Evolutionary conservation across 2,113 vertebrate genomes (phyloP), one percentile per base, ranked within the genome.

Genomic region (Sylvietta virens): DNA sequence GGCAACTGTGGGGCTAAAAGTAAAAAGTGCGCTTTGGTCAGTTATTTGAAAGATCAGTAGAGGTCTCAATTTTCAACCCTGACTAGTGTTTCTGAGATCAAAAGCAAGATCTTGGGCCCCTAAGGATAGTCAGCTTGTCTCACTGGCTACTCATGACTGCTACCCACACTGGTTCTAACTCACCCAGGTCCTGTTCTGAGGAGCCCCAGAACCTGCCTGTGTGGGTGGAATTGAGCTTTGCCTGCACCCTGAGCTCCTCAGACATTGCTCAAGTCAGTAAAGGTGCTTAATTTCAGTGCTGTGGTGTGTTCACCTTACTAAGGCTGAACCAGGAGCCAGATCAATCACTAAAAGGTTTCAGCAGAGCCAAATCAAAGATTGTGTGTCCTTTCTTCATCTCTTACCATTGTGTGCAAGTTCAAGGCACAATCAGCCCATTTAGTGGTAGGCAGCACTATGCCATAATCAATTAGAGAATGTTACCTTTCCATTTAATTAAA

Each of bases 401-500:
- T 50, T 78, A 42, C 12, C 8, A 6, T 15, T 48, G 5, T 40
- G 14, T 73, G 20, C 22, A 79, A 78, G 20, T 19, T 56, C 60
- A 67, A 81, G 39, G 31, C 27, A 22, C 12, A 79, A 48, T 44
- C 57, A 81, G 20, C 77, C 6, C 20, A 81, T 48, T 42, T 45
- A 85, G 50, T 62, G 22, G 51, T 24, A 80, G 53, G 71, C 48
- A 87, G 56, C 19, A 50, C 28, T 74, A n/a, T 47, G 37, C 64
- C 28, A 40, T 60, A 56, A 54, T 77, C 60, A 57, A 85, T 89
- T 89, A 95, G 22, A 66, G 11, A 4, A 84, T 37, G 31, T 19
- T 71, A 76, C 26, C 23, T 72, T 79, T 76, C 57, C 45, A 92
- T 86, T 92, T 94, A 81, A 96, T 91, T 87, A 69, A 92, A 89